These are phyloP conservation scores for Chrysomallon squamiferum DNA, from an alignment of 1,140 invertebrate genomes.

Conservation along the genomic window DNA sequence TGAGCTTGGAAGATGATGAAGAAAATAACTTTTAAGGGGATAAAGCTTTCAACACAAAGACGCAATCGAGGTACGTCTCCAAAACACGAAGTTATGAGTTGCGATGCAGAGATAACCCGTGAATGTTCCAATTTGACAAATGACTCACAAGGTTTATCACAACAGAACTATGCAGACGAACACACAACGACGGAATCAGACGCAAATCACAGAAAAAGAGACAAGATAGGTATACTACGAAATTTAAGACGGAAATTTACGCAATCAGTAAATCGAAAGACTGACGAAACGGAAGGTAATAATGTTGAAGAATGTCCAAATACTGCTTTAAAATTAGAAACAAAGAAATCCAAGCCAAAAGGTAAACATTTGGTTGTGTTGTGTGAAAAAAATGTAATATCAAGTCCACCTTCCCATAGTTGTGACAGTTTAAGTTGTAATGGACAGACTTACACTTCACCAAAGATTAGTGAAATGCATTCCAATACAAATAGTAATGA, in stretches of 20 bases:
- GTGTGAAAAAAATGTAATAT: constrained; percentile 17
- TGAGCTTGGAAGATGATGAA: constrained; percentile 40
- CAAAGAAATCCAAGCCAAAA: constrained; percentile 21
- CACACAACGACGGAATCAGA: constrained; percentile 22
- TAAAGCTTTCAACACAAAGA: constrained; percentile 34
- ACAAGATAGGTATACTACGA: constrained; percentile 48
- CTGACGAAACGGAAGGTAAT: constrained; percentile 27
- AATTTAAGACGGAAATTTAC: constrained; percentile 47
- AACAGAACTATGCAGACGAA: constrained; percentile 23
- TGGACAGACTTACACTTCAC: constrained; percentile 35
- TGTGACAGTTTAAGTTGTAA: constrained; percentile 49
- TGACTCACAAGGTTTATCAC: constrained; percentile 33
- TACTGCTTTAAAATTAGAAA: constrained; percentile 5
- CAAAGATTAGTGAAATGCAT: constrained; percentile 46
- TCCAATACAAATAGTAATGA: constrained; percentile 44
- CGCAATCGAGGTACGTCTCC: constrained; percentile 21
- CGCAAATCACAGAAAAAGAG: constrained; percentile 38
- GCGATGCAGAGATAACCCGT: constrained; percentile 13
- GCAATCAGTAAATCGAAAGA: constrained; percentile 42
- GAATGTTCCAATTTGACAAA: constrained; percentile 12
- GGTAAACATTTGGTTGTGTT: constrained; percentile 20
- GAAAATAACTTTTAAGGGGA: constrained; percentile 44
- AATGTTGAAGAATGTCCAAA: constrained; percentile 27
- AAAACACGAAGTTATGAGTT: constrained; percentile 13
- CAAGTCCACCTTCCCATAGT: constrained; percentile 45